Base-by-base conservation (phyloP, 2,888 invertebrate genomes). In the Coronaproctus castanopsis region DNA sequence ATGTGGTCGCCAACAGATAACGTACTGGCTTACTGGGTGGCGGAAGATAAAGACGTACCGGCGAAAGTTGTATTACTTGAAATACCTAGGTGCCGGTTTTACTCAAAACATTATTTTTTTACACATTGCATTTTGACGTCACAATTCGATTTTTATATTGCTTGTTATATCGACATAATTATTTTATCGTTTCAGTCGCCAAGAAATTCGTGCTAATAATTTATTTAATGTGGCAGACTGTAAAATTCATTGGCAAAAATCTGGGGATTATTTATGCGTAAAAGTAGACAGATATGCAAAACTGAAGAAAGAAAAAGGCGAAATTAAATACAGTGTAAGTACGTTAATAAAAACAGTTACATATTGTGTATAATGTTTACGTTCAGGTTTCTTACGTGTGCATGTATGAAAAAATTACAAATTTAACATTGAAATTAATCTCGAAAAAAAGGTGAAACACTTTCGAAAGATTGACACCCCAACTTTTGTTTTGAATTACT, bases 1-100 rank as follows among this genome's bases (percentile, higher is more conserved):
- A 86, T 87, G 66, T 99, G 98, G 97, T 97, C 96, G 0, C 97
- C 98, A 0, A 87, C 93, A 0, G 93, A 96, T 71, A 96, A 95
- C 70, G 79, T 88, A 48, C 80, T 98, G 54, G 96, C 96, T 0
- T 98, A 95, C 72, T 98, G 97, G 95, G 93, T 96, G 2, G 92
- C 95, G 1, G 98, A 98, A 74, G 86, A 91, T 69, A 92, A 95
- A 69, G 89, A 92, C 70, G 92, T 92, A 1, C 96, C 97, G 10
- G 96, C 96, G 1, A 80, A 93, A 67, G 95, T 97, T 1, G 91
- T 89, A 0, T 77, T 97, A 1, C 78, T 96, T 57, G 91, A 93
- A 72, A 81, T 97, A 63, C 96, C 96, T 2, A 88, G 85, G 76
- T 76, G 67, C n/a, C n/a, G 49, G n/a, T 14, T n/a, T n/a, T n/a